These are phyloP conservation scores for Drosophila pseudoananassae DNA, from an alignment of 1,140 invertebrate genomes.

Conservation along the genomic window DNA sequence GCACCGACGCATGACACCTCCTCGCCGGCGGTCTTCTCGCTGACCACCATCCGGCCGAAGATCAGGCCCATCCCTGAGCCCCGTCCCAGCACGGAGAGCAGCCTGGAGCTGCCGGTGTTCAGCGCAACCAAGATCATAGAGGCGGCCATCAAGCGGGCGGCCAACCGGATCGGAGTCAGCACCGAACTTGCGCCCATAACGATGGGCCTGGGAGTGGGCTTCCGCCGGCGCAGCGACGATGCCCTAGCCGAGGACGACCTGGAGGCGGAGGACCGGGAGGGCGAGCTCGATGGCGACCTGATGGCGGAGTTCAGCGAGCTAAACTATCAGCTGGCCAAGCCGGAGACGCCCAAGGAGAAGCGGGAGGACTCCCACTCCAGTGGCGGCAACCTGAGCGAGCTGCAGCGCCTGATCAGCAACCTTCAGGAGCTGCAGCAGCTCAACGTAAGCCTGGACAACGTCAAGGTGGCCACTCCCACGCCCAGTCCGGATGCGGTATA, in stretches of 20 bases:
- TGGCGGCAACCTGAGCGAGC: slow-evolving; percentile 49
- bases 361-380: slow-evolving; percentile 23
- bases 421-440: slow-evolving; percentile 80
- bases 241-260: not conserved
- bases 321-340: slow-evolving; percentile 76
- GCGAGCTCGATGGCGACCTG: slow-evolving; percentile 66
- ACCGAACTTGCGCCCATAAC: slow-evolving; percentile 52
- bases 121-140: slow-evolving; percentile 81
- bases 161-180: slow-evolving; percentile 74
- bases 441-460: slow-evolving; percentile 83
- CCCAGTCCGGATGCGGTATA: slow-evolving; percentile 53
- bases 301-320: slow-evolving; percentile 80
- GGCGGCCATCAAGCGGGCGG: slow-evolving; percentile 76
- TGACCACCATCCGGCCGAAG: slow-evolving; percentile 66
- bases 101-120: slow-evolving; percentile 70
- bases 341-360: slow-evolving; percentile 40
- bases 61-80: slow-evolving; percentile 27
- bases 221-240: slow-evolving; percentile 68
- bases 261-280: slow-evolving; percentile 28
- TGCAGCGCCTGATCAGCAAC: slow-evolving; percentile 81
- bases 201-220: slow-evolving; percentile 41
- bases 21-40: slow-evolving; percentile 75
- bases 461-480: slow-evolving; percentile 4
- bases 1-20: slow-evolving; percentile 59
- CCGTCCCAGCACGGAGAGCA: slow-evolving; percentile 59